phyloP scores from a whole-genome alignment of 2,113 vertebrate species.

The Psettodes erumei region DNA sequence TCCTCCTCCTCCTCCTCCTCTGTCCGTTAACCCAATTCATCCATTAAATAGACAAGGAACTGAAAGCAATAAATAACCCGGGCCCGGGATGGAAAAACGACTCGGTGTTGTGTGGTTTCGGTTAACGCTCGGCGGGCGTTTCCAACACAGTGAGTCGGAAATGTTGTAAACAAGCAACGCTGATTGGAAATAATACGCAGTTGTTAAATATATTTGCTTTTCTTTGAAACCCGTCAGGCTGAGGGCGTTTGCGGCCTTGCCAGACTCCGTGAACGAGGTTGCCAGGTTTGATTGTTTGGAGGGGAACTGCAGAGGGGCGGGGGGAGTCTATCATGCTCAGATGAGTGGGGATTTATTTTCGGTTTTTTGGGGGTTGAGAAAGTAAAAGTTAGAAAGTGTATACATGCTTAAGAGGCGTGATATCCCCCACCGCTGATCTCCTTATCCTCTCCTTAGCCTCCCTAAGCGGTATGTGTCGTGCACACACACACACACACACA shows the following conservation, averaged over 20 bases:
- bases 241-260: constrained; percentile 10
- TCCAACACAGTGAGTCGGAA: constrained; percentile 41
- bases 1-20: neutral
- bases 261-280: constrained; percentile 32
- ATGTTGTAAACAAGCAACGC: constrained; percentile 57
- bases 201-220: constrained; percentile 54
- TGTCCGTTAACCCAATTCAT: constrained; percentile 67
- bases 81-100: constrained; percentile 36
- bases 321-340: constrained; percentile 63
- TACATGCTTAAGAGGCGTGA: constrained; percentile 81
- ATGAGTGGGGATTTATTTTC: constrained; percentile 75
- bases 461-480: constrained; percentile 67
- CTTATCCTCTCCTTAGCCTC: constrained; percentile 79
- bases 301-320: constrained; percentile 10
- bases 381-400: constrained; percentile 76
- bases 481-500: constrained; percentile 53
- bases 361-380: constrained; percentile 72
- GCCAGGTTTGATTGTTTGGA: constrained; percentile 42
- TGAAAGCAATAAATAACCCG: constrained; percentile 70
- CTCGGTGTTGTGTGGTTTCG: constrained; percentile 54
- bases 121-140: constrained; percentile 37
- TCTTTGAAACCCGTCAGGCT: constrained; percentile 46
- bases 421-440: constrained; percentile 79
- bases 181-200: constrained; percentile 52
- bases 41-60: constrained; percentile 72